These are phyloP conservation scores for Lepidocolaptes lacrymiger DNA, from an alignment of 2,797 vertebrate species.

Conservation along the genomic window DNA sequence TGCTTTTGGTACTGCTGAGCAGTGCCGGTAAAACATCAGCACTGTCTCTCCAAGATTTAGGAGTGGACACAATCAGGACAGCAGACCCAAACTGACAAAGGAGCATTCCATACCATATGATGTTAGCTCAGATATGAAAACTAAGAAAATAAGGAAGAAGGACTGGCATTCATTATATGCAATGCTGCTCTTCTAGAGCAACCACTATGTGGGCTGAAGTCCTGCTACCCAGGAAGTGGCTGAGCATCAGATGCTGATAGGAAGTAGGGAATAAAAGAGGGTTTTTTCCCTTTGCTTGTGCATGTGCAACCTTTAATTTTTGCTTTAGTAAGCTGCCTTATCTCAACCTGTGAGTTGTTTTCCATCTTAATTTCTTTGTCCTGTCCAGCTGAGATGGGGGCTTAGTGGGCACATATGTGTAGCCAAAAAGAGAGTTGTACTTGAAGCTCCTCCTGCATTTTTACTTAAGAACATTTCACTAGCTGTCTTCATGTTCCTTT, in stretches of 20 bases:
- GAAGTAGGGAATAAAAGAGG: not conserved
- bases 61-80: not conserved
- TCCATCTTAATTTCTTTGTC: not conserved
- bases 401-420: not conserved
- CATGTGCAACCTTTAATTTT: not conserved
- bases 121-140: not conserved
- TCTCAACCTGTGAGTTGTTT: not conserved
- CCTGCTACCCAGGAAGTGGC: no score
- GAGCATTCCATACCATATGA: not conserved
- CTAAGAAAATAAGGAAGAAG: not conserved
- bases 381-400: not conserved
- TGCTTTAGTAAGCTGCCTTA: not conserved
- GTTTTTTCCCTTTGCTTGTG: not conserved
- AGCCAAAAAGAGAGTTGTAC: not conserved
- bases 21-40: not conserved
- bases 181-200: not conserved
- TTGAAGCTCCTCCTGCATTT: rapidly evolving
- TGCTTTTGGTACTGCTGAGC: not conserved
- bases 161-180: not conserved
- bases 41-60: not conserved
- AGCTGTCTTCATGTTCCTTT: not conserved
- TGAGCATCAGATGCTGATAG: not conserved
- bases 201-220: not conserved
- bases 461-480: not conserved
- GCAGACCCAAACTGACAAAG: not conserved